A percentile compares a stretch with the other conserved stretches of the same genome.
These are phyloP conservation scores for Arion vulgaris DNA, from an alignment of 1,140 invertebrate genomes.

Conservation along the genomic window DNA sequence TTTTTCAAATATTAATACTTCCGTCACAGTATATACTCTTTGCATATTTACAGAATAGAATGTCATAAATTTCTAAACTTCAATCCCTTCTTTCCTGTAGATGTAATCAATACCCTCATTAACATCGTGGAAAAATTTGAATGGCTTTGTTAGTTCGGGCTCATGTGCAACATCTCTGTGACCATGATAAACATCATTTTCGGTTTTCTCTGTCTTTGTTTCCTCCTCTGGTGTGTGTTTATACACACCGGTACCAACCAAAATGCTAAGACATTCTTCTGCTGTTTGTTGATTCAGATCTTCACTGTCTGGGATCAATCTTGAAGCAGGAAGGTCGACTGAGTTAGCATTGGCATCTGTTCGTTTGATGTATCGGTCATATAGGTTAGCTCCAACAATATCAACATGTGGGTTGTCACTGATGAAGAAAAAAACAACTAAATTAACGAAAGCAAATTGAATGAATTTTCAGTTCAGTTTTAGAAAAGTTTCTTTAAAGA, in stretches of 20 bases:
- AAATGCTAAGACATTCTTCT: constrained; percentile 59
- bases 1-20: too few species aligned
- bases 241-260: constrained; percentile 73
- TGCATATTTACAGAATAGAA: too few species aligned
- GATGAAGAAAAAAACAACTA: constrained; percentile 34
- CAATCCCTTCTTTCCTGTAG: constrained; percentile 57
- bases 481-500: too few species aligned
- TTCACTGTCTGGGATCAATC: constrained; percentile 59
- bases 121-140: constrained; percentile 62
- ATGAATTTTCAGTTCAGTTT: too few species aligned
- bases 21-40: too few species aligned
- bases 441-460: too few species aligned
- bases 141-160: constrained; percentile 62
- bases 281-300: constrained; percentile 63
- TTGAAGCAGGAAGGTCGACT: constrained; percentile 46
- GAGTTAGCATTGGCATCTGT: constrained; percentile 52
- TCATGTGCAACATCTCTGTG: constrained; percentile 68
- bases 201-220: constrained; percentile 12
- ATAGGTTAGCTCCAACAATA: constrained; percentile 82
- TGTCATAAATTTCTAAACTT: not conserved
- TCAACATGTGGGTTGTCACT: constrained; percentile 84
- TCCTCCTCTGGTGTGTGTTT: constrained; percentile 52
- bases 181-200: constrained; percentile 61
- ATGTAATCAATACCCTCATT: constrained; percentile 62
- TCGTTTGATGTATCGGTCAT: constrained; percentile 78